Conservation (phyloP, 2,113 vertebrate genomes). For the Pollimyrus isidori region DNA sequence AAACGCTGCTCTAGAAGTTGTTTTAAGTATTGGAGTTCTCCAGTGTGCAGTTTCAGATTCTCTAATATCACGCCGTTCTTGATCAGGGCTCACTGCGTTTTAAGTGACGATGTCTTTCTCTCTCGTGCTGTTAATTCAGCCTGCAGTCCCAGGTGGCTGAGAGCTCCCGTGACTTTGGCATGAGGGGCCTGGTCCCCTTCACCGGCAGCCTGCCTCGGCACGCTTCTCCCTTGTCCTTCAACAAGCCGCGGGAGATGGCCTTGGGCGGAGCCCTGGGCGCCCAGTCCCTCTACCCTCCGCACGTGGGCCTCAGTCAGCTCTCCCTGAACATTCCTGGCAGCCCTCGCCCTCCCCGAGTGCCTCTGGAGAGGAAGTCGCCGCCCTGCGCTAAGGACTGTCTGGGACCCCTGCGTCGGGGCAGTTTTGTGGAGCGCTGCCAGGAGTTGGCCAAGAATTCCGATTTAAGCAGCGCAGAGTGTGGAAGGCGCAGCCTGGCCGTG, state of each 20-base stretch:
- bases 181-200: conserved; percentile 19
- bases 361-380: conserved; percentile 22
- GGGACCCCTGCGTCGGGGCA: conserved; percentile 52
- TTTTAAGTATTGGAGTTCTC: neutral
- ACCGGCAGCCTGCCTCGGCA: conserved; percentile 54
- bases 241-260: conserved; percentile 36
- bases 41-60: neutral
- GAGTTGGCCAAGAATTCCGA: conserved; percentile 68
- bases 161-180: conserved; percentile 16
- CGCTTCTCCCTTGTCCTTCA: conserved; percentile 26
- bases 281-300: conserved; percentile 23
- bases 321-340: conserved; percentile 32
- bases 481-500: conserved; percentile 45
- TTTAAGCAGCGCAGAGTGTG: conserved; percentile 21
- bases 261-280: neutral
- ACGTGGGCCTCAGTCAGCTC: conserved; percentile 33
- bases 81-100: neutral
- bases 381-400: conserved; percentile 13
- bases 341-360: conserved; percentile 25
- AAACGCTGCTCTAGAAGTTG: neutral
- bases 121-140: conserved; percentile 29
- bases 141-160: conserved; percentile 58
- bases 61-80: neutral
- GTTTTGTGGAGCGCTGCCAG: conserved; percentile 78
- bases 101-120: neutral